A percentile compares a stretch with the other conserved stretches of the same genome.
Evolutionary conservation across 2,113 vertebrate species (phyloP).

Genomic region (Ursus arctos): DNA sequence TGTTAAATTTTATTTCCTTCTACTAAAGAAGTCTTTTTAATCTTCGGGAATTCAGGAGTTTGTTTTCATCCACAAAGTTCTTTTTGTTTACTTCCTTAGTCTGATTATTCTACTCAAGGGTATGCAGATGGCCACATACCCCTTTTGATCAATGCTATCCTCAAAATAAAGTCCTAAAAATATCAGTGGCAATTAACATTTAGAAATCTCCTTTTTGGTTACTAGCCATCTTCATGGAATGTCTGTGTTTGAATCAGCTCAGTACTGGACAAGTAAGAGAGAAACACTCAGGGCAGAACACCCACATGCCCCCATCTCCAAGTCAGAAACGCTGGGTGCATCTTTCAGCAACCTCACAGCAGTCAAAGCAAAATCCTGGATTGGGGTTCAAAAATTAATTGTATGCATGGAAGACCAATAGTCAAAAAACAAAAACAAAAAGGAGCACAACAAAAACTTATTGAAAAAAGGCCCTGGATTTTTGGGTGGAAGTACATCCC

Average conservation of each 20-base stretch:
- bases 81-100: conserved; percentile 70
- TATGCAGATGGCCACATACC: conserved; percentile 56
- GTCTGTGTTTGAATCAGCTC: conserved; percentile 66
- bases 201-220: conserved; percentile 70
- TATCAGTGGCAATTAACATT: conserved; percentile 68
- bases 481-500: background rate
- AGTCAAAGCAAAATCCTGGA: background rate
- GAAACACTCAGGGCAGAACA: background rate
- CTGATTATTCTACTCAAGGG: conserved; percentile 65
- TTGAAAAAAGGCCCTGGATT: no score
- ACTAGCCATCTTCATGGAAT: conserved; percentile 35
- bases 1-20: conserved; percentile 72
- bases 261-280: background rate
- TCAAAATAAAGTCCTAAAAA: conserved; percentile 83
- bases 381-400: background rate
- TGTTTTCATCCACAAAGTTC: conserved; percentile 76
- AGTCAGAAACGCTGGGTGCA: background rate
- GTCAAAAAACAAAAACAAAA: background rate
- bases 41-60: conserved; percentile 68
- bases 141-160: conserved; percentile 49
- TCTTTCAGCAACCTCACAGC: background rate
- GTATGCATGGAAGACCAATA: background rate
- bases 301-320: background rate
- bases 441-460: background rate
- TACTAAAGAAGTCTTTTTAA: conserved; percentile 67